These are phyloP conservation scores for Notothenia coriiceps DNA, from an alignment of 2,113 vertebrate genomes.

Conservation along the genomic window DNA sequence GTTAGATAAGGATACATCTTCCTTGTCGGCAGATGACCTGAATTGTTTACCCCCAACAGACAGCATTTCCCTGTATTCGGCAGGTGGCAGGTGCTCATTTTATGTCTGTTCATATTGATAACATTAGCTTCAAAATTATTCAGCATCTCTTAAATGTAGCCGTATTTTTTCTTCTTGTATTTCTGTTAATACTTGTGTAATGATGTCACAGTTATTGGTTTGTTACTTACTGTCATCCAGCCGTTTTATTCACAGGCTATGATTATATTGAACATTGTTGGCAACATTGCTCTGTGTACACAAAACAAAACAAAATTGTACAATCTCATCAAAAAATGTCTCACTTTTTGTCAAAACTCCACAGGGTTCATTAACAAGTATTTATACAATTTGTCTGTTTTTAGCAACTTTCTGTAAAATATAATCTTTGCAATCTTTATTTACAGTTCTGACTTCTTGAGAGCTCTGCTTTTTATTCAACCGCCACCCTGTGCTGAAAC, in stretches of 20 bases:
- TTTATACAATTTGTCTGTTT: not conserved
- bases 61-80: no score
- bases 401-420: not conserved
- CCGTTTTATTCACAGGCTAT: not conserved
- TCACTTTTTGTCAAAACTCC: not conserved
- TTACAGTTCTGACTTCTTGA: not conserved
- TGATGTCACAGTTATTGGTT: not conserved
- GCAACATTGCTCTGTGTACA: not conserved
- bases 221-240: not conserved
- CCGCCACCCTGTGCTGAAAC: not conserved
- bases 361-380: not conserved
- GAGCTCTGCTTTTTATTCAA: conserved; percentile 1
- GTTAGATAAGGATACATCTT: not conserved
- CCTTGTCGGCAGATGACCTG: no score
- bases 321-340: not conserved
- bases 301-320: not conserved
- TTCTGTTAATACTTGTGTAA: not conserved
- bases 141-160: not conserved
- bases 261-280: not conserved
- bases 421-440: not conserved
- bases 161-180: not conserved
- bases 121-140: not conserved
- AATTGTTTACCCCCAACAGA: no score
- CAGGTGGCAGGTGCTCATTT: no score
- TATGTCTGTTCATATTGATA: no score